These are phyloP conservation scores for Meriones unguiculatus DNA, from an alignment of 2,113 vertebrate genomes.

Conservation along the genomic window DNA sequence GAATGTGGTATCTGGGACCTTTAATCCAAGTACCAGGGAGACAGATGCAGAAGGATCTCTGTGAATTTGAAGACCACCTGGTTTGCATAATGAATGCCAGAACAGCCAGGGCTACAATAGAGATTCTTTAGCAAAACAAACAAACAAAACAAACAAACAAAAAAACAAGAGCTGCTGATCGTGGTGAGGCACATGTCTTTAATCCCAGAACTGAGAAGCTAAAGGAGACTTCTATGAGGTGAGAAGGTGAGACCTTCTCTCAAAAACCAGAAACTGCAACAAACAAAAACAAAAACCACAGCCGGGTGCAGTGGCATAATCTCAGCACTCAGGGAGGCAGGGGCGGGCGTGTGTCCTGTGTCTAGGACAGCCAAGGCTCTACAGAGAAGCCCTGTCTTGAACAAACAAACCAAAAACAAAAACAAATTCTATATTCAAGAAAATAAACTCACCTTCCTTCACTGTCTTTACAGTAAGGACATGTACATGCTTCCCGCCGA, in stretches of 20 bases:
- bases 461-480: constrained; percentile 98
- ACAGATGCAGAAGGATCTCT: not conserved
- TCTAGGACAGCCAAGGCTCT: too few relatives aligned
- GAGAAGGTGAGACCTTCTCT: not conserved
- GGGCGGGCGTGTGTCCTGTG: too few relatives aligned
- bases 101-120: not conserved
- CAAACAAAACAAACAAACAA: not conserved
- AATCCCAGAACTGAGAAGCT: not conserved
- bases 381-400: too few relatives aligned
- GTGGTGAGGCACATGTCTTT: not conserved
- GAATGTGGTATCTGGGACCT: not conserved
- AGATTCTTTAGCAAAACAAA: not conserved
- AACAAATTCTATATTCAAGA: not conserved
- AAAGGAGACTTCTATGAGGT: not conserved
- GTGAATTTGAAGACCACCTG: not conserved
- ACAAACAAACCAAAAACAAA: not conserved
- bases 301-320: too few relatives aligned
- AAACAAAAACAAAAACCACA: too few relatives aligned
- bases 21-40: not conserved
- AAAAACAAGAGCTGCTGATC: not conserved
- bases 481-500: constrained; percentile 96
- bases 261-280: not conserved
- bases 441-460: constrained; percentile 91
- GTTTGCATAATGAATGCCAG: not conserved
- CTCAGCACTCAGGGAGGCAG: too few relatives aligned